Percentiles rank a stretch among this genome's conserved stretches.
phyloP scores from a whole-genome alignment of 2,888 invertebrate species.

The Yponomeuta sedellus region DNA sequence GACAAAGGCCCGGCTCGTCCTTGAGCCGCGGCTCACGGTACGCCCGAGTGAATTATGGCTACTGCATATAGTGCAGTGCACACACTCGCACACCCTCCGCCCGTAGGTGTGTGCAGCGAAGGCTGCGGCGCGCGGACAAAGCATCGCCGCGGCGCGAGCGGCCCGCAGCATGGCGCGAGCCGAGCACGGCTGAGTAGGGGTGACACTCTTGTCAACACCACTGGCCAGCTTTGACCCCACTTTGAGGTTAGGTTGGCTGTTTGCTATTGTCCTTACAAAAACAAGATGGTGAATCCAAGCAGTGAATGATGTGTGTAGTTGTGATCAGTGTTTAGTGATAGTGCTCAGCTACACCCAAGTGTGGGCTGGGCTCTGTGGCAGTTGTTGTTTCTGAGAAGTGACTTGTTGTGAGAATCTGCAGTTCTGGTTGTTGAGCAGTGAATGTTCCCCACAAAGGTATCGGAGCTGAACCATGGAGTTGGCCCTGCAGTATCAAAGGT shows the following conservation, averaged over 20 bases:
- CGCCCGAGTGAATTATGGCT: constrained; percentile 58
- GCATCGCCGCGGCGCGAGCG: constrained; percentile 40
- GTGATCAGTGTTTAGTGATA: not conserved
- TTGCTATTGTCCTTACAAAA: not conserved
- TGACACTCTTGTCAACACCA: constrained; percentile 48
- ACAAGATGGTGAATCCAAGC: not conserved
- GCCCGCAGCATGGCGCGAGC: constrained; percentile 34
- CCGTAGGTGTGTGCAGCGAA: constrained; percentile 61
- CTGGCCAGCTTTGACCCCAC: constrained; percentile 52
- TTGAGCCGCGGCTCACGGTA: constrained; percentile 36
- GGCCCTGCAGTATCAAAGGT: not conserved
- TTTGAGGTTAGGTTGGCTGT: constrained; percentile 69
- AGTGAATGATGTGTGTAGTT: not conserved
- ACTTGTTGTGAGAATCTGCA: not conserved
- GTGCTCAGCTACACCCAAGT: not conserved
- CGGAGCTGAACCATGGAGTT: not conserved
- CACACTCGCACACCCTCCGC: constrained; percentile 53
- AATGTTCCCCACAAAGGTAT: not conserved
- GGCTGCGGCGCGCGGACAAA: constrained; percentile 73
- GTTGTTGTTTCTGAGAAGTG: not conserved
- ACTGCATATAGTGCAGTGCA: constrained; percentile 52
- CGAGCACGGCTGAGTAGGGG: constrained; percentile 30
- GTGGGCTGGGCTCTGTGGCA: not conserved
- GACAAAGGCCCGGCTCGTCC: constrained; percentile 19
- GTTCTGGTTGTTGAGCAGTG: not conserved